These are phyloP conservation scores for Aphis craccivora DNA, from an alignment of 1,140 invertebrate genomes.

Conservation along the genomic window DNA sequence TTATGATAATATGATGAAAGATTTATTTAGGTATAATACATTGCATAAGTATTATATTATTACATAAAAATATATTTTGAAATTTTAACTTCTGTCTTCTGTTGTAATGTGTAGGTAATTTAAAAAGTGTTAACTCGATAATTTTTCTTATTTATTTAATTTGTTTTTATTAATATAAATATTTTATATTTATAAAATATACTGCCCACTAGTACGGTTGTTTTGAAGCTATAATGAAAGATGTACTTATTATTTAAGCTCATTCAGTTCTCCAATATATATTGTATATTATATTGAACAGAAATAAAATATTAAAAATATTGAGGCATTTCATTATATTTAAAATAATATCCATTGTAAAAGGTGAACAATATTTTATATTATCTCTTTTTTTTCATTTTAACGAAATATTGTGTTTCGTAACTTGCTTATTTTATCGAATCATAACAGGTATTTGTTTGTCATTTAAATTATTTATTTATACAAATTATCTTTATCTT, in stretches of 20 bases:
- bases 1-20: background rate
- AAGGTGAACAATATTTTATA: background rate
- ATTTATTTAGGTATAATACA: background rate
- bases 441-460: background rate
- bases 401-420: background rate
- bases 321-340: background rate
- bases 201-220: background rate
- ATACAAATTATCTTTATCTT: background rate
- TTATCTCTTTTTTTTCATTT: background rate
- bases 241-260: slow-evolving; percentile 2
- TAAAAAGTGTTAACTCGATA: background rate
- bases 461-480: slow-evolving; percentile 20
- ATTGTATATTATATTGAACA: background rate
- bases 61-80: background rate
- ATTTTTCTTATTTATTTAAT: background rate
- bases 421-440: background rate
- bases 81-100: background rate
- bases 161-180: background rate
- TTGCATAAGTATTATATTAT: background rate
- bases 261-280: background rate
- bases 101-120: background rate
- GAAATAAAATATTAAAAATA: background rate
- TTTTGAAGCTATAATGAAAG: background rate
- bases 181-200: background rate
- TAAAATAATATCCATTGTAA: background rate